Evolutionary conservation across 2,113 vertebrate genomes (phyloP), one percentile per base, ranked within the genome.

Genomic region (Hiodon tergisus): DNA sequence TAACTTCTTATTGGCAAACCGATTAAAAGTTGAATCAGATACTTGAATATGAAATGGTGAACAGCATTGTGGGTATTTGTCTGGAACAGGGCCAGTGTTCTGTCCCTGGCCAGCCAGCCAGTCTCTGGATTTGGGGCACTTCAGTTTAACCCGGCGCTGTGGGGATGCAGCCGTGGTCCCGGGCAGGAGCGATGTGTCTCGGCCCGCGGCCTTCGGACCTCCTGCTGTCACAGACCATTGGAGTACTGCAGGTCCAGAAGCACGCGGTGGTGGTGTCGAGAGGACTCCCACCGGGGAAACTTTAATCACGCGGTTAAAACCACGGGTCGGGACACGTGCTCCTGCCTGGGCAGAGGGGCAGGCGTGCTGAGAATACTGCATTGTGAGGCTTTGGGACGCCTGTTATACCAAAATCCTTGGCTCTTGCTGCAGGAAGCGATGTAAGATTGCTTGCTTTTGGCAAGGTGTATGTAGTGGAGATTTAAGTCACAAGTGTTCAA

Each of bases 241-340:
- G 75, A 69, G 59, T 13, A 66, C 10, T 10, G n/a, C 48, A 52
- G 63, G 74, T 57, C 10, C 16, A 5, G 57, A 8, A 31, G 31
- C 31, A 31, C 1, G 31, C 0, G 31, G 31, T 31, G 53, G 51
- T 9, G 8, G 53, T 17, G 11, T 9, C 50, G 14, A 51, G 5
- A 16, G 5, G 58, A 58, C 70, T 71, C 9, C 67, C 54, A 71
- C 48, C 57, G 46, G 65, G 17, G 53, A 50, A 31, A 10, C 46
- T 63, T 57, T 77, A 73, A 76, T 73, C 70, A 69, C 71, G n/a
- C 71, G 50, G 47, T 73, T 73, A 72, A 53, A 54, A 55, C 13
- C 4, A 69, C 69, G 51, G 66, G 74, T n/a, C 46, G 66, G 68
- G 51, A 59, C 55, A 69, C 51, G 16, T 65, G 46, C 16, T 47